These are phyloP conservation scores for Pogonophryne albipinna DNA, from an alignment of 2,797 vertebrate genomes.

Conservation along the genomic window DNA sequence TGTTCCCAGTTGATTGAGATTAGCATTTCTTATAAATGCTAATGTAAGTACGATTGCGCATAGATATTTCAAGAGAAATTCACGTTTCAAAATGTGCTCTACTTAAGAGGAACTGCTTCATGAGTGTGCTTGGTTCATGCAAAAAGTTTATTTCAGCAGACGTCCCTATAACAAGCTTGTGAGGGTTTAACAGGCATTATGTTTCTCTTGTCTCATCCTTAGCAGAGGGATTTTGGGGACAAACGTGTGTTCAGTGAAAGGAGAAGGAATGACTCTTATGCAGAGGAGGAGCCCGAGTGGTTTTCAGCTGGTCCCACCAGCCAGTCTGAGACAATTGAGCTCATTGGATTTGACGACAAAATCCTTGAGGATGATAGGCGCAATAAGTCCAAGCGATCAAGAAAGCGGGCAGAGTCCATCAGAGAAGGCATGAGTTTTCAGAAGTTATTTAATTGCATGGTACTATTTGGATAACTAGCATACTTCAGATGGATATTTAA, in stretches of 20 bases:
- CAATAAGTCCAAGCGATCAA: conserved; percentile 87
- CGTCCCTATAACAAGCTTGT: neutral
- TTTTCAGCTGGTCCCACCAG: conserved; percentile 97
- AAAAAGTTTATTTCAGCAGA: neutral
- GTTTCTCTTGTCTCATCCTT: conserved; percentile 25
- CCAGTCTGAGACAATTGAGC: conserved; percentile 98
- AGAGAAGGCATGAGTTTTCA: conserved; percentile 88
- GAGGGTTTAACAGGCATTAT: neutral
- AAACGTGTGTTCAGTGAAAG: conserved; percentile 96
- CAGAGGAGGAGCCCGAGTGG: conserved; percentile 98
- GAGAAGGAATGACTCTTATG: conserved; percentile 96
- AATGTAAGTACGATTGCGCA: neutral
- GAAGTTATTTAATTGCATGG: neutral
- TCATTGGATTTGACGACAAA: conserved; percentile 98
- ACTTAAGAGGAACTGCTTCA: neutral
- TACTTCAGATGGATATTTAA: neutral
- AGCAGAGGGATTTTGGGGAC: conserved; percentile 95
- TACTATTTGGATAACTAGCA: neutral
- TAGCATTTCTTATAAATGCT: neutral
- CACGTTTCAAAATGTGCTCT: no score
- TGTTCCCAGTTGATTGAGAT: neutral
- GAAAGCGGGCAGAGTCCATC: conserved; percentile 88
- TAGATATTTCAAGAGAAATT: neutral
- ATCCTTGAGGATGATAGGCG: conserved; percentile 96
- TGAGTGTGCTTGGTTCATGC: neutral